A percentile compares a stretch with the other conserved stretches of the same genome.
These are phyloP conservation scores for Saccostrea glomerata DNA, from an alignment of 1,140 invertebrate species.

Conservation along the genomic window DNA sequence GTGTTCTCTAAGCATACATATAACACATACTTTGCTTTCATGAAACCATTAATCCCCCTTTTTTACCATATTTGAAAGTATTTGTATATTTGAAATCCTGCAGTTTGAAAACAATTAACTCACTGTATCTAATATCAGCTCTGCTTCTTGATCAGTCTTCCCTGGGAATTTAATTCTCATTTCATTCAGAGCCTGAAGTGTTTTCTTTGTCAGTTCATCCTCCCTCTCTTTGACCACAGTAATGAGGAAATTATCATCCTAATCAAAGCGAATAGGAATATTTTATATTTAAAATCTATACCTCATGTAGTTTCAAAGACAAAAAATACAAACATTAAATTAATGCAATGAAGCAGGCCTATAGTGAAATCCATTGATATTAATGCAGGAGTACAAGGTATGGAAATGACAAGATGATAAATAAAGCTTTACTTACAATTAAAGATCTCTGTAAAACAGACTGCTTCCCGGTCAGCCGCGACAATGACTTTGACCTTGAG, in stretches of 20 bases:
- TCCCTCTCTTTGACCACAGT: conserved; percentile 71
- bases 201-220: conserved; percentile 72
- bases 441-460: conserved; percentile 63
- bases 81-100: not conserved
- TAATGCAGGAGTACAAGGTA: too few species aligned
- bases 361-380: too few species aligned
- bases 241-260: conserved; percentile 12
- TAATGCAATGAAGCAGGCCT: too few species aligned
- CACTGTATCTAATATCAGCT: conserved; percentile 75
- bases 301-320: too few species aligned
- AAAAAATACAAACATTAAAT: too few species aligned
- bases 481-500: conserved; percentile 62
- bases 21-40: too few species aligned
- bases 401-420: too few species aligned
- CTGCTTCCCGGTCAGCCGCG: conserved; percentile 61
- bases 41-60: too few species aligned
- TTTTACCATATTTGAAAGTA: not conserved
- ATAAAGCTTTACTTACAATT: conserved; percentile 59
- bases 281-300: too few species aligned
- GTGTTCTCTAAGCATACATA: too few species aligned
- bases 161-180: conserved; percentile 79
- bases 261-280: not conserved
- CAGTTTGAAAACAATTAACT: not conserved
- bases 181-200: conserved; percentile 73
- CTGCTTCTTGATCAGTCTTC: conserved; percentile 76